Percentiles rank a stretch among this genome's conserved stretches.
phyloP scores from a whole-genome alignment of 1,140 invertebrate genomes.

The Amyelois transitella region DNA sequence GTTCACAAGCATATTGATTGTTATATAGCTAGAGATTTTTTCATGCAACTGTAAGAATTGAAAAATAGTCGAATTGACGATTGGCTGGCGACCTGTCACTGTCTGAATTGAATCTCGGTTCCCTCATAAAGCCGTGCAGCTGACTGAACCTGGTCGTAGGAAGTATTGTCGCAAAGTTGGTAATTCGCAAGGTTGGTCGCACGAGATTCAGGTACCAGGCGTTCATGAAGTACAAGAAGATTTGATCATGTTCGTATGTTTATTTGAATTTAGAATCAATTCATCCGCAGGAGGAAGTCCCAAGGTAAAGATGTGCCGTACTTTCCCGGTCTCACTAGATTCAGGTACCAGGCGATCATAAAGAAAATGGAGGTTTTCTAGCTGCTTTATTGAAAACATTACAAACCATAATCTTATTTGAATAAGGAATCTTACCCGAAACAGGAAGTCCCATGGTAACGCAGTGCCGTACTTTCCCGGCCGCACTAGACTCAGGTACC shows the following conservation, averaged over 20 bases:
- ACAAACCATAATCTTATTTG: not conserved
- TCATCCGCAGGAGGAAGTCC: constrained; percentile 37
- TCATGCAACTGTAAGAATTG: not conserved
- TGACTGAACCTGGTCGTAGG: no score
- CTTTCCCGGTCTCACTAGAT: constrained; percentile 32
- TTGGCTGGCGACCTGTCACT: no score
- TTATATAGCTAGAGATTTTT: no score
- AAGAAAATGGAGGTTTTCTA: not conserved
- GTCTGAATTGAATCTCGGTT: no score
- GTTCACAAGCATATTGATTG: not conserved
- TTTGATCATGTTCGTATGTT: no score
- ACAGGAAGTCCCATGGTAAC: constrained; percentile 18
- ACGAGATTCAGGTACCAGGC: no score
- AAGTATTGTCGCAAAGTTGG: no score
- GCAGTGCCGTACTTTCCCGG: constrained; percentile 13
- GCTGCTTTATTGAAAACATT: not conserved
- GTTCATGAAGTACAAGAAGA: not conserved
- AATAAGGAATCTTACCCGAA: constrained; percentile 6
- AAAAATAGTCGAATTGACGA: no score
- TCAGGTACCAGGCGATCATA: constrained; percentile 37
- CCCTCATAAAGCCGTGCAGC: no score
- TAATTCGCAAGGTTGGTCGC: no score
- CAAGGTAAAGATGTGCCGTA: constrained; percentile 41
- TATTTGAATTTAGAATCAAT: no score
- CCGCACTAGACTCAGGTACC: constrained; percentile 15